phyloP scores from a whole-genome alignment of 37 sponge, comb jelly and placozoan genomes.

The Beroe ovata region DNA sequence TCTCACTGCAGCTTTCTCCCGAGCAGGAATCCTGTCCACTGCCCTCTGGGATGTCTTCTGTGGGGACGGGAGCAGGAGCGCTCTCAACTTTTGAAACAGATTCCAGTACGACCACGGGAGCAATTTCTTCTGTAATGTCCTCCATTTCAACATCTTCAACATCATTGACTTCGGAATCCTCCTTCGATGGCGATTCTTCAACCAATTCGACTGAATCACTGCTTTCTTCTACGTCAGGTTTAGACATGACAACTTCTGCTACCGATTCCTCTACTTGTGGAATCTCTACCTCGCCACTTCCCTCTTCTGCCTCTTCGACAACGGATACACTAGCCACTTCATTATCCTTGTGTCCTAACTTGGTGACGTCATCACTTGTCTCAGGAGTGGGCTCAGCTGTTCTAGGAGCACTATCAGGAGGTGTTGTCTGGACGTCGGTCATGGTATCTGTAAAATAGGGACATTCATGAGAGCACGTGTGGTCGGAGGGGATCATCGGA shows the following conservation, averaged over 20 bases:
- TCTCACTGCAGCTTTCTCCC: neutral
- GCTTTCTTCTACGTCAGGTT: neutral
- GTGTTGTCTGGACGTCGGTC: too few relatives aligned
- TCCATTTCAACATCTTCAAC: neutral
- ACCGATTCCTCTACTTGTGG: neutral
- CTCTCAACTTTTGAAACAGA: neutral
- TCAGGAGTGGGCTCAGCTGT: too few relatives aligned
- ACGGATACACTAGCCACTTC: neutral
- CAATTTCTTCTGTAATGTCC: neutral
- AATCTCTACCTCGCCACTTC: neutral
- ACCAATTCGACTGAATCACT: neutral
- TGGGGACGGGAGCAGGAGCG: neutral
- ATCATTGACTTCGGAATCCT: neutral
- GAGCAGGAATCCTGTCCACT: neutral
- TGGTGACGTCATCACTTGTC: too few relatives aligned
- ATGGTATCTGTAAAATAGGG: too few relatives aligned
- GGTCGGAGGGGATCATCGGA: too few relatives aligned
- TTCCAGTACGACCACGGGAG: neutral
- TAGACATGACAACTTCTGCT: neutral
- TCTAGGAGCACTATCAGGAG: too few relatives aligned
- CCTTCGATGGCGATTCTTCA: neutral
- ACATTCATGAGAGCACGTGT: too few relatives aligned
- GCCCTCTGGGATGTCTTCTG: neutral
- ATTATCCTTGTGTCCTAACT: too few relatives aligned
- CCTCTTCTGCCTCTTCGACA: neutral